phyloP scores from a whole-genome alignment of 2,888 invertebrate genomes.

The Ornithoptera priamus region DNA sequence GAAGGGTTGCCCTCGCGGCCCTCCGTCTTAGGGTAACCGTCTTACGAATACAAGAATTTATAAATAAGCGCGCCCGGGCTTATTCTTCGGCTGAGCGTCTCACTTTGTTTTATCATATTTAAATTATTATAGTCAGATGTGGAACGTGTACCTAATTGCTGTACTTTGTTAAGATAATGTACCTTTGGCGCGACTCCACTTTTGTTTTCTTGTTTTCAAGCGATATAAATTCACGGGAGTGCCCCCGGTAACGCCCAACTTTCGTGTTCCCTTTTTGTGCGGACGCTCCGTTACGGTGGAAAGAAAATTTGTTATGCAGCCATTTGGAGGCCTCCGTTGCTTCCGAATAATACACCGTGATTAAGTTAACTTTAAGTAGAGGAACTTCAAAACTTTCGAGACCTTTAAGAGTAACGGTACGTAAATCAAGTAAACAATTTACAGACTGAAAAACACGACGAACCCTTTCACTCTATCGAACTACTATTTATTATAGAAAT shows the following conservation, averaged over 20 bases:
- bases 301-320: slow-evolving; percentile 72
- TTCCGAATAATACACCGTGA: slow-evolving; percentile 31
- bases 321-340: slow-evolving; percentile 40
- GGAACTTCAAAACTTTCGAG: slow-evolving; percentile 17
- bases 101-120: slow-evolving; percentile 80
- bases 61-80: slow-evolving; percentile 73
- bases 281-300: slow-evolving; percentile 60
- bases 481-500: neutral
- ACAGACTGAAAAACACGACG: neutral
- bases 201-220: slow-evolving; percentile 77
- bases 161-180: slow-evolving; percentile 81
- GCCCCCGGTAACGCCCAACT: slow-evolving; percentile 70
- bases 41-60: slow-evolving; percentile 67
- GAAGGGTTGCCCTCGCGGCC: slow-evolving; percentile 64
- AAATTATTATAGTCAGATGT: slow-evolving; percentile 80
- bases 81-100: slow-evolving; percentile 70
- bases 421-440: slow-evolving; percentile 8
- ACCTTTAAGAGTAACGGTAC: slow-evolving; percentile 1
- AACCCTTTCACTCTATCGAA: neutral
- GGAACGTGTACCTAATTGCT: slow-evolving; percentile 80
- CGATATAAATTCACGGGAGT: slow-evolving; percentile 75
- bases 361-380: slow-evolving; percentile 21
- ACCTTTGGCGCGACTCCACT: slow-evolving; percentile 78
- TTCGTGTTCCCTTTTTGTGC: slow-evolving; percentile 73
- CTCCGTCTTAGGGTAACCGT: slow-evolving; percentile 48